Evolutionary conservation across 2,797 vertebrate species (phyloP).

Genomic region (Danio tinwini): DNA sequence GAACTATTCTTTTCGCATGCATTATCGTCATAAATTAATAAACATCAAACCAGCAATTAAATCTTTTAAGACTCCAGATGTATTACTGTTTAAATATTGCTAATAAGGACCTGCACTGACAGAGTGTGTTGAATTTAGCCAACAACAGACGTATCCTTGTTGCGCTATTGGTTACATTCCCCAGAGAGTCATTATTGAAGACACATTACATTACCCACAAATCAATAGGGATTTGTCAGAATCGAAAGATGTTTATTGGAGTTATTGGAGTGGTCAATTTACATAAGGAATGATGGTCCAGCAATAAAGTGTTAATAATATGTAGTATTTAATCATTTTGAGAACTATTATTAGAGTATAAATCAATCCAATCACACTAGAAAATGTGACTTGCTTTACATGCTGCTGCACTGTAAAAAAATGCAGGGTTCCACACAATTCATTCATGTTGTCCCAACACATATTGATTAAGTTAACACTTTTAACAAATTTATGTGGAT

Average conservation of each 20-base stretch:
- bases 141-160: background rate
- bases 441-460: too few relatives aligned
- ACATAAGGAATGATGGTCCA: background rate
- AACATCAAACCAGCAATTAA: too few relatives aligned
- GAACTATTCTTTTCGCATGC: too few relatives aligned
- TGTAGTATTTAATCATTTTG: background rate
- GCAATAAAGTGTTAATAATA: constrained; percentile 14
- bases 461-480: too few relatives aligned
- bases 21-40: too few relatives aligned
- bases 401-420: too few relatives aligned
- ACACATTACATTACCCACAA: constrained; percentile 34
- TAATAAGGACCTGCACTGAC: too few relatives aligned
- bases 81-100: too few relatives aligned
- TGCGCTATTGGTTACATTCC: background rate
- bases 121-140: too few relatives aligned
- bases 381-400: background rate
- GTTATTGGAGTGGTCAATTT: background rate
- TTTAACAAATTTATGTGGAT: too few relatives aligned
- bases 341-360: background rate
- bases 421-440: too few relatives aligned
- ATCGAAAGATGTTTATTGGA: background rate
- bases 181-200: constrained; percentile 35
- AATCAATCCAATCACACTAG: background rate
- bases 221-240: constrained; percentile 46
- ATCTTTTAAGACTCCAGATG: too few relatives aligned